Evolutionary conservation across 1,140 invertebrate genomes (phyloP).

Genomic region (Lasaia peninsularis): DNA sequence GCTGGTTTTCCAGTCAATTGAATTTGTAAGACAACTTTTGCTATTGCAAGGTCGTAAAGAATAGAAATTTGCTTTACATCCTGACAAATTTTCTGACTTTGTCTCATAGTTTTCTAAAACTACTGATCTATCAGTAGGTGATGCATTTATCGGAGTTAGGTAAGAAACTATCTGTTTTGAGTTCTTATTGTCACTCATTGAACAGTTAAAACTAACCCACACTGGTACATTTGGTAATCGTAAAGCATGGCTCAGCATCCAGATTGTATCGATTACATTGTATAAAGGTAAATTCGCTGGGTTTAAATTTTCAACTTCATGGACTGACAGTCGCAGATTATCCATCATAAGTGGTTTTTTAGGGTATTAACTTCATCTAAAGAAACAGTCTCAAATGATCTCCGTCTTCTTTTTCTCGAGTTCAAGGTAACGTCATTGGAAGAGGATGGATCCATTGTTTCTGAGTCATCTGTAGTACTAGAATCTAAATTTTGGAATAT

Average conservation of each 20-base stretch:
- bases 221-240: constrained; percentile 29
- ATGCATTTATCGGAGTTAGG: constrained; percentile 50
- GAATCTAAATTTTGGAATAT: constrained; percentile 44
- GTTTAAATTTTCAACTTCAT: constrained; percentile 20
- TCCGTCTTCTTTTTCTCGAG: constrained; percentile 18
- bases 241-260: constrained; percentile 32
- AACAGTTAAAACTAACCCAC: constrained; percentile 45
- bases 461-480: constrained; percentile 17
- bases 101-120: constrained; percentile 54
- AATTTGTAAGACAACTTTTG: constrained; percentile 59
- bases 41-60: constrained; percentile 55
- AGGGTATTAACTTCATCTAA: constrained; percentile 19
- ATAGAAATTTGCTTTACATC: constrained; percentile 29
- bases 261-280: constrained; percentile 26
- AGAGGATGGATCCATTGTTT: constrained; percentile 2
- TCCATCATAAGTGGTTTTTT: constrained; percentile 21
- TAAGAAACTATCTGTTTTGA: constrained; percentile 44
- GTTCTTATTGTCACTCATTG: constrained; percentile 25
- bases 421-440: background rate
- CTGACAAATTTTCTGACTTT: constrained; percentile 26
- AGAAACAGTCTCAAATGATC: constrained; percentile 22
- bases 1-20: constrained; percentile 42
- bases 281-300: constrained; percentile 19
- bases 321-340: constrained; percentile 12
- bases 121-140: constrained; percentile 42